These are phyloP conservation scores for Procavia capensis DNA, from an alignment of 2,113 vertebrate species.

Conservation along the genomic window DNA sequence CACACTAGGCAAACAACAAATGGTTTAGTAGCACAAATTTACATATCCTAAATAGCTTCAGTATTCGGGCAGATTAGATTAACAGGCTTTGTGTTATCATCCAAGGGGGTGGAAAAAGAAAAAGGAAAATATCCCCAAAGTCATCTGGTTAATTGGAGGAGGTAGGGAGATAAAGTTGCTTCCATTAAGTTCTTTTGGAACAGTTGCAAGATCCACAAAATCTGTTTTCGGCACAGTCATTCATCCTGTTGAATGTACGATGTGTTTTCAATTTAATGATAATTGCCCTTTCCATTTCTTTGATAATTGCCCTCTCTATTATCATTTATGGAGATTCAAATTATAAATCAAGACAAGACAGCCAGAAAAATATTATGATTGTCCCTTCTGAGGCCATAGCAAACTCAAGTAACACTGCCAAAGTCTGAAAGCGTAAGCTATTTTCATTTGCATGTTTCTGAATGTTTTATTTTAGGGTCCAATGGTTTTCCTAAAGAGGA, in stretches of 20 bases:
- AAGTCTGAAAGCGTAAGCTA: constrained; percentile 61
- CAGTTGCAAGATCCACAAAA: constrained; percentile 72
- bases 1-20: constrained; percentile 59
- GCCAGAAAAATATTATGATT: constrained; percentile 81
- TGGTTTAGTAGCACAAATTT: constrained; percentile 58
- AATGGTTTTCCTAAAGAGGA: constrained; percentile 62
- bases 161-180: constrained; percentile 70
- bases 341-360: constrained; percentile 82
- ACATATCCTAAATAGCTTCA: constrained; percentile 58
- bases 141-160: constrained; percentile 77
- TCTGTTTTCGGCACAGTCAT: constrained; percentile 77
- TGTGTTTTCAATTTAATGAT: constrained; percentile 76
- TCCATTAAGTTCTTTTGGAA: constrained; percentile 75
- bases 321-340: constrained; percentile 77
- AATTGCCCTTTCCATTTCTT: constrained; percentile 72
- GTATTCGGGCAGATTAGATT: constrained; percentile 69
- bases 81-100: constrained; percentile 62
- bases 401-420: constrained; percentile 59
- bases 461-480: constrained; percentile 75
- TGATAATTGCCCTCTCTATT: constrained; percentile 72
- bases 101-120: constrained; percentile 39
- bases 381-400: constrained; percentile 79
- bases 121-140: constrained; percentile 61
- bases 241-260: constrained; percentile 75
- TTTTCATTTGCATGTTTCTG: constrained; percentile 70